phyloP scores from a whole-genome alignment of 2,797 vertebrate species.

The Carcharodon carcharias region DNA sequence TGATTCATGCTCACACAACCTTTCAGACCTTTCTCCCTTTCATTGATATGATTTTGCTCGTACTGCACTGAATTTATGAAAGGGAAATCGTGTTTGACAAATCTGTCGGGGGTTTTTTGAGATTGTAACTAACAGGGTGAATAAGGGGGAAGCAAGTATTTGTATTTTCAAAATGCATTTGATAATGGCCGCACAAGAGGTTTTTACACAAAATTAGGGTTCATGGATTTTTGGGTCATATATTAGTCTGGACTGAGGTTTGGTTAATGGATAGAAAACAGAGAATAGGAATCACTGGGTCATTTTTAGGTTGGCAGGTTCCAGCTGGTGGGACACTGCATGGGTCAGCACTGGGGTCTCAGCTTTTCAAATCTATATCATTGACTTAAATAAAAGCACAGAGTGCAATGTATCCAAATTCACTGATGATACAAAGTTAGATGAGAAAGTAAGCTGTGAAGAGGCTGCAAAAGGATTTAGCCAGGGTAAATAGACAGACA shows the following conservation, averaged over 20 bases:
- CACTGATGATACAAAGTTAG: neutral
- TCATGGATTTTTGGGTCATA: neutral
- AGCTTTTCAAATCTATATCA: neutral
- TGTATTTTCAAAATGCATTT: neutral
- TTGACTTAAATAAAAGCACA: neutral
- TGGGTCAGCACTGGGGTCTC: no score
- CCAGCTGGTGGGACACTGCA: no score
- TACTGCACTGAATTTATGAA: neutral
- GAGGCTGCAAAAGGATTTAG: neutral
- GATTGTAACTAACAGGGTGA: neutral
- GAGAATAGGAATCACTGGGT: neutral
- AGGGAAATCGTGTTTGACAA: neutral
- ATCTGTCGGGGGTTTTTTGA: neutral
- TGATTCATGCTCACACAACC: neutral
- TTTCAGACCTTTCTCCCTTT: neutral
- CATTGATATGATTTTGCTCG: neutral
- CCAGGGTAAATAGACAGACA: neutral
- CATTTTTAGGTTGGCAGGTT: neutral
- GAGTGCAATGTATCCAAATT: neutral
- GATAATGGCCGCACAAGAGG: neutral
- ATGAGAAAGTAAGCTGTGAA: no score
- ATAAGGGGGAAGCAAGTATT: neutral
- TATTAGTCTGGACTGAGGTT: neutral
- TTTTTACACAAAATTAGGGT: neutral
- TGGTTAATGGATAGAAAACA: neutral